A percentile compares a stretch with the other conserved stretches of the same genome.
These are phyloP conservation scores for Penaeus japonicus DNA, from an alignment of 1,140 invertebrate species.

Conservation along the genomic window DNA sequence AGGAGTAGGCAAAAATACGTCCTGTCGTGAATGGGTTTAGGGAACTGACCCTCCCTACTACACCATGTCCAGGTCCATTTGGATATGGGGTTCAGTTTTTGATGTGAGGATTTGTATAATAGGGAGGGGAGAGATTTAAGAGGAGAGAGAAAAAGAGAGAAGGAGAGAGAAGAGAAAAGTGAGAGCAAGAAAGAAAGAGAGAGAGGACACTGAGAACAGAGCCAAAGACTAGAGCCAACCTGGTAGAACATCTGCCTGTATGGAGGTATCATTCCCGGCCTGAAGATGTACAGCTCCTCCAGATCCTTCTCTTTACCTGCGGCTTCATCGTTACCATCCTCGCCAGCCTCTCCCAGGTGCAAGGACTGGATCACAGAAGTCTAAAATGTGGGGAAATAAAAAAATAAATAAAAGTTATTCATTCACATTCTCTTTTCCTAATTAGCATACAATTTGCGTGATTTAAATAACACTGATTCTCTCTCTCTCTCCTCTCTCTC, in stretches of 20 bases:
- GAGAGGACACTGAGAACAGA: too few relatives aligned
- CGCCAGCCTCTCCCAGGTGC: slow-evolving; percentile 36
- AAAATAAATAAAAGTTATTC: not conserved
- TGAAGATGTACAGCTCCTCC: slow-evolving; percentile 70
- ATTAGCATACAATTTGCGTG: not conserved
- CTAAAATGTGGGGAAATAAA: not conserved
- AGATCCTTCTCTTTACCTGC: slow-evolving; percentile 58
- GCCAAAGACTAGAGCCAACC: slow-evolving; percentile 64
- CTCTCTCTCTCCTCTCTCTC: too few relatives aligned
- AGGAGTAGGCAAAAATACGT: too few relatives aligned
- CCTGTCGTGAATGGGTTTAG: too few relatives aligned
- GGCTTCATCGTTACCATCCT: slow-evolving; percentile 60
- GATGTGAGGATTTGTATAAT: too few relatives aligned
- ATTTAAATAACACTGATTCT: too few relatives aligned
- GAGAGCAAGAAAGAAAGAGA: too few relatives aligned
- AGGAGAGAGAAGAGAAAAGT: not conserved
- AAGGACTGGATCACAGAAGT: slow-evolving; percentile 45
- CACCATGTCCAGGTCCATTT: too few relatives aligned
- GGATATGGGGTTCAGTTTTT: too few relatives aligned
- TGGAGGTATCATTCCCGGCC: slow-evolving; percentile 75
- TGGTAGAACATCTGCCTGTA: slow-evolving; percentile 85
- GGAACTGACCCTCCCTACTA: too few relatives aligned
- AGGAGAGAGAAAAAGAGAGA: not conserved
- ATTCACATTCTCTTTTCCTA: not conserved
- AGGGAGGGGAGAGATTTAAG: too few relatives aligned